Conservation (phyloP, 23 tunicate species). For the Trididemnum nubilum region DNA sequence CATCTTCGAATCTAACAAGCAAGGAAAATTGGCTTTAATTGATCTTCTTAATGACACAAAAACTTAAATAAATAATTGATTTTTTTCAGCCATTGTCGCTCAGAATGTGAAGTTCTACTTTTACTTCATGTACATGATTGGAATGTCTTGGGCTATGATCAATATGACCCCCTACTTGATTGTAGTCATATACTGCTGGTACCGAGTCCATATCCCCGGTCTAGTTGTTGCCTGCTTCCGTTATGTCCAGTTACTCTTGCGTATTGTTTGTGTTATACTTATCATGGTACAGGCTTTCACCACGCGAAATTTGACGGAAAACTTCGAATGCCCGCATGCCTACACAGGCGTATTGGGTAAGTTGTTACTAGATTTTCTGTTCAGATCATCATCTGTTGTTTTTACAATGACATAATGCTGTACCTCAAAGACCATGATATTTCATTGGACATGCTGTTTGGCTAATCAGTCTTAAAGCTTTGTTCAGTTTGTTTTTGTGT, state of each 20-base stretch:
- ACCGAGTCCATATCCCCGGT: conserved; percentile 93
- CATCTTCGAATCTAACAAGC: no score
- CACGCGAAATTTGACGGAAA: conserved; percentile 94
- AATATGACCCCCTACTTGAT: conserved; percentile 97
- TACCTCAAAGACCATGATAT: no score
- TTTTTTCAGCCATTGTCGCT: conserved; percentile 62
- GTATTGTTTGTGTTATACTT: conserved; percentile 74
- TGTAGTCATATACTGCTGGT: conserved; percentile 99
- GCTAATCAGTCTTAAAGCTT: no score
- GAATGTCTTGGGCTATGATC: conserved; percentile 98
- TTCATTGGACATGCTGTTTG: no score
- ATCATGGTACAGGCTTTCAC: conserved; percentile 97
- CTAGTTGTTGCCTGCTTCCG: conserved; percentile 92
- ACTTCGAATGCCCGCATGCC: conserved; percentile 77
- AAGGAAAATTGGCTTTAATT: no score
- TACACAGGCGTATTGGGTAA: conserved; percentile 75
- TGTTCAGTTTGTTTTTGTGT: no score
- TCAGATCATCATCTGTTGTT: no score
- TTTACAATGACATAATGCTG: no score
- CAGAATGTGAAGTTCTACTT: conserved; percentile 79
- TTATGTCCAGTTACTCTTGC: conserved; percentile 80
- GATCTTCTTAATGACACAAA: no score
- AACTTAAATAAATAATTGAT: no score
- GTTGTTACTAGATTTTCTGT: no score
- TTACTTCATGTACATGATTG: conserved; percentile 99